Base-by-base conservation (phyloP, 1,140 invertebrate species). In the Saxidomus purpurata region DNA sequence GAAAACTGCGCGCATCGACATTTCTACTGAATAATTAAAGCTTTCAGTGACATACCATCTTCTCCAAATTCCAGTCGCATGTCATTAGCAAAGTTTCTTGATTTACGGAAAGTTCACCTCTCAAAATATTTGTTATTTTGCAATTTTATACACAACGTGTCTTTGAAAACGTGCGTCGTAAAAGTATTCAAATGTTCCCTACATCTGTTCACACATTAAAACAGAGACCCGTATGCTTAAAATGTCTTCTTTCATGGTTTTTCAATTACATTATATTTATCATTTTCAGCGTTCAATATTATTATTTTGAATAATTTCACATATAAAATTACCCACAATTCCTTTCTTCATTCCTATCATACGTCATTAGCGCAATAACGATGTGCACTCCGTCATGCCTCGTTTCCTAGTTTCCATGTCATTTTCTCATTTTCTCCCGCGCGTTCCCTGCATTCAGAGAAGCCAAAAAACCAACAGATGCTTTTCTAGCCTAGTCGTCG, bases 381-480 rank as follows among this genome's bases (percentile, higher is more conserved):
- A 76, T 49, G 71, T 49, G 15, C 71, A 49, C 22, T 28, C 40
- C 15, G 38, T 25, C n/a, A 47, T 43, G 61, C 61, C 25, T 83
- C 81, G 49, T 83, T 83, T 83, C 81, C 34, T 69, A 28, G 38
- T 69, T 83, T 83, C 25, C 36, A 49, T 83, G 36, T 69, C 52
- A 83, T 83, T 83, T 83, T 83, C 61, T 67, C 81, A 83, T 83
- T 43, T 61, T 40, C n/a, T 67, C 34, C 61, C 22, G 3, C 36
- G 40, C 40, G 81, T 36, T 25, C 19, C 61, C 47, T 38, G 25
- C 43, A 43, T 67, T 49, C 63, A 49, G 47, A 19, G 40, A 69
- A 83, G 47, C 61, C 22, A 67, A 61, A 80, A 76, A 67, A 83
- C 69, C 81, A 83, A 83, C 81, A 69, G n/a, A 69, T 83, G 52